Evolutionary conservation across 35 echinoderm and acorn worm species (phyloP).

Genomic region (Apostichopus parvimensis): DNA sequence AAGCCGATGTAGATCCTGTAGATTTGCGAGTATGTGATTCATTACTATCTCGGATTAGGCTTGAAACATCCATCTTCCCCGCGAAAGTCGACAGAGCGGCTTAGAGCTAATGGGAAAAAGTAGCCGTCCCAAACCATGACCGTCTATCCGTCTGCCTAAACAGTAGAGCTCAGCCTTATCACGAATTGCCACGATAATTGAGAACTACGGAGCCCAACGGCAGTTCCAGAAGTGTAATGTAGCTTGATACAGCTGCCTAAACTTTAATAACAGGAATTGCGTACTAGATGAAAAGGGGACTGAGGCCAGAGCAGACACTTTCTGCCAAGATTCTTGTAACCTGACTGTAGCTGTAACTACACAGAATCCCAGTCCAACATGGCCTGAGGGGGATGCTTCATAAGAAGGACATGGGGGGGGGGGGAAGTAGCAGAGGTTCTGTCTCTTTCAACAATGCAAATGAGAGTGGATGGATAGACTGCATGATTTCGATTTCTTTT

Average conservation of each 20-base stretch:
- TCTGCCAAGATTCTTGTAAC: not conserved
- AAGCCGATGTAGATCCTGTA: not conserved
- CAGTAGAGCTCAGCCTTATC: not conserved
- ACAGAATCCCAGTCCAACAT: not conserved
- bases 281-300: not conserved
- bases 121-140: not conserved
- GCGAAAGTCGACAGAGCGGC: not conserved
- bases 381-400: not conserved
- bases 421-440: too few species aligned
- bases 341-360: not conserved
- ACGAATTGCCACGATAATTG: not conserved
- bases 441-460: too few species aligned
- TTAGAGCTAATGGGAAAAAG: not conserved
- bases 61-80: not conserved
- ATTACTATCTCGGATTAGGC: too few species aligned
- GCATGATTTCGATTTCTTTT: too few species aligned
- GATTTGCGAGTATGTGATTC: too few species aligned
- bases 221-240: not conserved
- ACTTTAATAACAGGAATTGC: constrained; percentile 4
- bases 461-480: too few species aligned
- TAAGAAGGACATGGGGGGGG: not conserved
- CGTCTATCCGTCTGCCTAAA: not conserved
- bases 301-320: not conserved
- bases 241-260: constrained; percentile 12
- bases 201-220: not conserved